Base-by-base conservation (phyloP, 92 coral and sea anemone genomes). In the Epizoanthus scotinus region DNA sequence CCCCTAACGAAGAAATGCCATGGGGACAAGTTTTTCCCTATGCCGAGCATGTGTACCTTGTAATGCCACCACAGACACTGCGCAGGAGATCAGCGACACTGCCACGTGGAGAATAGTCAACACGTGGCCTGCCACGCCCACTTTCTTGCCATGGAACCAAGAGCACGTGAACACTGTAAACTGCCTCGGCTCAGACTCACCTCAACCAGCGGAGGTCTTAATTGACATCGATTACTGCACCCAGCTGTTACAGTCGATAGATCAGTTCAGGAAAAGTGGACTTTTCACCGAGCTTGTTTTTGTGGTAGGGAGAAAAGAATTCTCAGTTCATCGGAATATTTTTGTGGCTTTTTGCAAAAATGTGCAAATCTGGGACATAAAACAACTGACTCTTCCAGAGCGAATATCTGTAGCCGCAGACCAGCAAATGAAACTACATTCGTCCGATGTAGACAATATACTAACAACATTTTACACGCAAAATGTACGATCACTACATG, bases 121-220 rank as follows among this genome's bases (percentile, higher is more conserved):
- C 56, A 38, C 28, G 73, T 19, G 54, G n/a, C 73, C 26, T 19
- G 55, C 73, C 53, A 20, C 73, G 73, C 73, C 54, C 54, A 36
- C 54, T 40, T 38, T 68, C 6, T 20, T 42, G 27, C 55, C 73
- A 26, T 68, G 56, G 73, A 68, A 15, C 2, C 53, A 68, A 68
- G 53, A 68, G 22, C 40, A 20, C 22, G 29, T 20, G 27, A 15
- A 22, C 0, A 10, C 73, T 34, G 52, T 38, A n/a, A 26, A 13
- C 28, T 40, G 40, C 28, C 55, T 42, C 20, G 56, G 12, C 19
- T 68, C 17, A 42, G 8, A 42, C 19, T 19, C 73, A 36, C 14
- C 26, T 24, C 73, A 68, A 68, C 27, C 73, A 52, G 73, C 54
- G 8, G 73, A 68, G 25, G 31, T n/a, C 9, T 22, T 68, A 27